These are phyloP conservation scores for Genyomyrus donnyi DNA, from an alignment of 2,113 vertebrate species.

Conservation along the genomic window DNA sequence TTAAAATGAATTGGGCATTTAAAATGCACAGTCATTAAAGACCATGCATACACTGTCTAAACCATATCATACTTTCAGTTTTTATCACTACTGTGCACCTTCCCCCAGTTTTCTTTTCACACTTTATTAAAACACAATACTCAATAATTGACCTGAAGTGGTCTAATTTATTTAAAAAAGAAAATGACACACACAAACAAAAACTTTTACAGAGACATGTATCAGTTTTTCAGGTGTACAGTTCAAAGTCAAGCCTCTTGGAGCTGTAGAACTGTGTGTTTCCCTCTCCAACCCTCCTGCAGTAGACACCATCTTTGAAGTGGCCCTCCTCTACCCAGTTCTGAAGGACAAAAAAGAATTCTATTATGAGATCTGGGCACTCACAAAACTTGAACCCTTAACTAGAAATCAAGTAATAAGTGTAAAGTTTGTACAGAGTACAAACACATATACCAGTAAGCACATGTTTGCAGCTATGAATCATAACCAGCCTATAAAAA, in stretches of 20 bases:
- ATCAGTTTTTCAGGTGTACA: slow-evolving; percentile 62
- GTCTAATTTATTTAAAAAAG: slow-evolving; percentile 15
- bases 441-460: neutral
- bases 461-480: neutral
- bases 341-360: slow-evolving; percentile 50
- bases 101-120: neutral
- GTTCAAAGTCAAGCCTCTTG: slow-evolving; percentile 78
- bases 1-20: neutral
- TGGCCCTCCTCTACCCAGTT: slow-evolving; percentile 83
- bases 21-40: neutral
- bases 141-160: neutral
- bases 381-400: neutral
- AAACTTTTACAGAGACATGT: neutral
- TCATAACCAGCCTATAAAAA: neutral
- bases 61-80: neutral
- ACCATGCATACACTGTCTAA: neutral
- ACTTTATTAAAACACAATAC: neutral
- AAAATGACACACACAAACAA: neutral
- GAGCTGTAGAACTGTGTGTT: slow-evolving; percentile 82
- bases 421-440: neutral
- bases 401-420: neutral
- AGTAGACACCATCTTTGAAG: slow-evolving; percentile 79
- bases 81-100: neutral
- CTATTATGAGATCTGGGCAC: neutral
- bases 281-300: slow-evolving; percentile 68